A percentile compares a stretch with the other conserved stretches of the same genome.
phyloP scores from a whole-genome alignment of 2,113 vertebrate genomes.

The Poeciliopsis turrubarensis region DNA sequence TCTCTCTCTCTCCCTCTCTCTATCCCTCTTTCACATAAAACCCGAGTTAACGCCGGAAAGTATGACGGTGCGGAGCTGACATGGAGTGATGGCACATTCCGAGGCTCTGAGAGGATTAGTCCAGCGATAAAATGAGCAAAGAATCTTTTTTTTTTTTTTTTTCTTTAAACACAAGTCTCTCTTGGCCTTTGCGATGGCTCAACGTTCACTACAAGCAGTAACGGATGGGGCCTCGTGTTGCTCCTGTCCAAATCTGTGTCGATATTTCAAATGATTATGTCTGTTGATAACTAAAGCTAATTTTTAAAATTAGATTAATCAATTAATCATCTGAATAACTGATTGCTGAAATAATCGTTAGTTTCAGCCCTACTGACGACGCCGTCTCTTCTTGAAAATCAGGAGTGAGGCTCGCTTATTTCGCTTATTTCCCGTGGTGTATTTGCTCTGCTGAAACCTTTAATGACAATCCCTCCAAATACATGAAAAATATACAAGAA shows the following conservation, averaged over 20 bases:
- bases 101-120: conserved; percentile 61
- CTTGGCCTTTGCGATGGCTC: conserved; percentile 24
- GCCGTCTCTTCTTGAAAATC: not conserved
- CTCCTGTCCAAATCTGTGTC: conserved; percentile 32
- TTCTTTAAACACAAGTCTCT: conserved; percentile 55
- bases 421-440: conserved; percentile 46
- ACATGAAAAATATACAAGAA: conserved; percentile 17
- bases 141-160: conserved; percentile 53
- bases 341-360: too few relatives aligned
- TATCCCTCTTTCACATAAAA: conserved; percentile 34
- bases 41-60: conserved; percentile 42
- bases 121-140: conserved; percentile 46
- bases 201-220: conserved; percentile 40
- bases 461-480: conserved; percentile 36
- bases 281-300: not conserved
- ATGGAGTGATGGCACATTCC: conserved; percentile 52
- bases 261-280: conserved; percentile 28
- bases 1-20: conserved; percentile 24
- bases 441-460: conserved; percentile 41
- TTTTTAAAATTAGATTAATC: too few relatives aligned
- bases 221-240: conserved; percentile 43
- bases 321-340: too few relatives aligned
- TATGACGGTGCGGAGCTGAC: conserved; percentile 60
- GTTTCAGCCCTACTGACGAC: too few relatives aligned
- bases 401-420: conserved; percentile 33